Base-by-base conservation (phyloP, 35 echinoderm and acorn worm species). In the Anneissia japonica region DNA sequence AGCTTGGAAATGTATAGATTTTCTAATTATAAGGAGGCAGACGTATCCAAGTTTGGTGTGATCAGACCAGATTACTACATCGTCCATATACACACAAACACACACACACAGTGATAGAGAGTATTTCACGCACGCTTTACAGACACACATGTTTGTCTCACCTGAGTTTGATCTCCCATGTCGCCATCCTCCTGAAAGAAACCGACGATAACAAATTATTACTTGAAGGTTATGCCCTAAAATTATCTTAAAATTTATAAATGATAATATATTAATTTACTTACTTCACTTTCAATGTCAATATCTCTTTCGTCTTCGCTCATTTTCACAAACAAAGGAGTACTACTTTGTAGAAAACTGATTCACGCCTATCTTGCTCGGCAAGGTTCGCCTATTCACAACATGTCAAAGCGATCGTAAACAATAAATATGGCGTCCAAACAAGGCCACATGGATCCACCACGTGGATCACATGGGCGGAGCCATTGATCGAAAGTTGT, bases 231-330 rank as follows among this genome's bases (percentile, higher is more conserved):
- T 82, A 31, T 21, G 31, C 32, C 30, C 17, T 51, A 32, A 32
- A 83, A 46, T n/a, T 51, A 21, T 36, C 23, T 30, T 11, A 72
- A 46, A 30, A 26, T 39, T 2, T 21, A 11, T 39, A 77, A 75
- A 77, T 32, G 28, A 40, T 34, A 46, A 81, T 16, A 21, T 46
- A 29, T 55, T 36, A 12, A 82, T 5, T 73, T 84, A 46, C 91
- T 89, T 88, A 93, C 91, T 38, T 93, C 91, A 73, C 91, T 93
- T 76, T 93, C 91, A 11, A 93, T 38, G 46, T 88, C 91, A 46
- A 93, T 88, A 81, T 93, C 91, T 75, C 86, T 46, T 11, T 93
- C 91, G 34, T 93, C 91, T 45, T 93, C 91, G 46, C 91, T 93
- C 91, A 93, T 93, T 93, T 81, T 87, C 84, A 83, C 31, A 73